Conservation (phyloP, 2,888 invertebrate genomes). For the Dioctria linearis region DNA sequence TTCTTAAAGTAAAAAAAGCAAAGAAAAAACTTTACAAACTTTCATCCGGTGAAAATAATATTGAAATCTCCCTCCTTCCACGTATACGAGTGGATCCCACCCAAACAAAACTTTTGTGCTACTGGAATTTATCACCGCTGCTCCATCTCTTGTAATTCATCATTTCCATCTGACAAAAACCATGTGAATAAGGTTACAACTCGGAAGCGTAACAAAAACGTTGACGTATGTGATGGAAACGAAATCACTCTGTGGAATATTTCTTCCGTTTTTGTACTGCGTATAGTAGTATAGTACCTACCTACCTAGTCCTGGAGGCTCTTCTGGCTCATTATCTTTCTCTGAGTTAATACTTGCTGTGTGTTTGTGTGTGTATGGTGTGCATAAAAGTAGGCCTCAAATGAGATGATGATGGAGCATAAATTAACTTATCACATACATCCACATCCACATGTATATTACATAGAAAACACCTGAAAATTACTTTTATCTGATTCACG, state of each 20-base stretch:
- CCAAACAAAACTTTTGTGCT: slow-evolving; percentile 7
- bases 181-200: slow-evolving; percentile 45
- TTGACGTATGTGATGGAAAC: slow-evolving; percentile 25
- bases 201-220: slow-evolving; percentile 39
- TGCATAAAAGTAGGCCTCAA: slow-evolving; percentile 20
- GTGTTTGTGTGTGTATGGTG: neutral
- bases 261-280: neutral
- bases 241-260: slow-evolving; percentile 30
- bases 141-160: slow-evolving; percentile 30
- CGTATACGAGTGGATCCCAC: neutral
- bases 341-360: neutral
- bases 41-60: neutral
- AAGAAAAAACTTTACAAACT: slow-evolving; percentile 39
- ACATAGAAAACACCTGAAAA: slow-evolving; percentile 4
- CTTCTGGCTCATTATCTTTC: neutral
- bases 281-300: no score
- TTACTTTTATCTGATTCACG: slow-evolving; percentile 5
- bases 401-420: slow-evolving; percentile 35
- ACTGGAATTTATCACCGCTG: slow-evolving; percentile 21
- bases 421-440: slow-evolving; percentile 18
- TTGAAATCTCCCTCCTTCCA: neutral
- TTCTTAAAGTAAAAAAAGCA: neutral
- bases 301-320: neutral
- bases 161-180: slow-evolving; percentile 41
- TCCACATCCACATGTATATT: no score